Conservation (phyloP, 2,797 vertebrate genomes). For the Sphaeramia orbicularis region DNA sequence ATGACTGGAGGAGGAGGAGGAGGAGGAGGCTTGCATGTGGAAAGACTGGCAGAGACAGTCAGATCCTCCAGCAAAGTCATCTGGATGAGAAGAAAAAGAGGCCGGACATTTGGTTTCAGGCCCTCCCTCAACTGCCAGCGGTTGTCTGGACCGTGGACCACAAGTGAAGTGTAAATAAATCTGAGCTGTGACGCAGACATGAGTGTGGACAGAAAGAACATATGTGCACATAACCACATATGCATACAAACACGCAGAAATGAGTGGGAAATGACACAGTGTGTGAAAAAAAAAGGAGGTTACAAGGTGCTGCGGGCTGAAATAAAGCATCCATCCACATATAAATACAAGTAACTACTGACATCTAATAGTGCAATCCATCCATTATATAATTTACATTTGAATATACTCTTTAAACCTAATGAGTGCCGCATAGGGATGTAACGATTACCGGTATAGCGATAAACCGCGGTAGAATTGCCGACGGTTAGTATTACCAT, state of each 20-base stretch:
- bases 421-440: too few species aligned
- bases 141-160: slow-evolving; percentile 58
- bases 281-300: slow-evolving; percentile 76
- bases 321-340: slow-evolving; percentile 22
- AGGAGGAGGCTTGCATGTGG: slow-evolving; percentile 59
- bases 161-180: slow-evolving; percentile 60
- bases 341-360: too few species aligned
- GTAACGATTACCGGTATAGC: too few species aligned
- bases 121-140: slow-evolving; percentile 43
- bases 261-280: slow-evolving; percentile 52
- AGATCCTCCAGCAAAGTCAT: slow-evolving; percentile 68
- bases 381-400: too few species aligned
- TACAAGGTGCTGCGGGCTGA: slow-evolving; percentile 51
- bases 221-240: slow-evolving; percentile 34
- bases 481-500: too few species aligned
- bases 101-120: slow-evolving; percentile 65
- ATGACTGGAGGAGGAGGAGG: slow-evolving; percentile 56
- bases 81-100: slow-evolving; percentile 47
- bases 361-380: too few species aligned
- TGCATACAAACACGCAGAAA: slow-evolving; percentile 23
- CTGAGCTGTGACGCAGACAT: slow-evolving; percentile 43
- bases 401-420: too few species aligned
- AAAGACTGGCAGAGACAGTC: slow-evolving; percentile 59
- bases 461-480: too few species aligned
- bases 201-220: slow-evolving; percentile 43